A percentile compares a stretch with the other conserved stretches of the same genome.
These are phyloP conservation scores for Ahaetulla prasina DNA, from an alignment of 2,113 vertebrate genomes.

Conservation along the genomic window DNA sequence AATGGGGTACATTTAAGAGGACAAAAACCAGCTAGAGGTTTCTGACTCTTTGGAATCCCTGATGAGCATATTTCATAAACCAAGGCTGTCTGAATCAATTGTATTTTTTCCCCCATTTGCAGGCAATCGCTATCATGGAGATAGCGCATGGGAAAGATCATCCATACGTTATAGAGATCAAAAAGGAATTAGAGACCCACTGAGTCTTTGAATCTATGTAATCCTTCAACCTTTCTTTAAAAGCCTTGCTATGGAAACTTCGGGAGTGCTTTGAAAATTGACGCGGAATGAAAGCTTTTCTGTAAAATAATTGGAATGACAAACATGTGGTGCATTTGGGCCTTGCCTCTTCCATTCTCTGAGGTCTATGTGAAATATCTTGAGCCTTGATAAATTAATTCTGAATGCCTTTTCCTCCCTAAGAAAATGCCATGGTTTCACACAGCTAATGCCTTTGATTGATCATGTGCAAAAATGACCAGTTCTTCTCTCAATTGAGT, in stretches of 20 bases:
- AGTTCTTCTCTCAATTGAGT: conserved; percentile 28
- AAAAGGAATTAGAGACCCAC: conserved; percentile 79
- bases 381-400: conserved; percentile 14
- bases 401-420: conserved; percentile 25
- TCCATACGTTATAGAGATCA: conserved; percentile 82
- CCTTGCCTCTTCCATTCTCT: conserved; percentile 28
- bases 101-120: conserved; percentile 52
- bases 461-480: conserved; percentile 23
- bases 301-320: conserved; percentile 59
- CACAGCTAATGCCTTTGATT: conserved; percentile 26
- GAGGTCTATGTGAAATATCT: conserved; percentile 38
- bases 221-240: conserved; percentile 58
- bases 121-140: conserved; percentile 94
- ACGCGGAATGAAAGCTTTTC: conserved; percentile 45
- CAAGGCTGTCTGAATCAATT: conserved; percentile 66
- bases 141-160: conserved; percentile 92
- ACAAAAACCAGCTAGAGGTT: conserved; percentile 67
- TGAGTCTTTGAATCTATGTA: conserved; percentile 66
- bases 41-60: conserved; percentile 64
- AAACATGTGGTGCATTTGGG: conserved; percentile 45
- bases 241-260: conserved; percentile 58
- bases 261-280: conserved; percentile 46
- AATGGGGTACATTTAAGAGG: conserved; percentile 66
- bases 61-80: conserved; percentile 64
- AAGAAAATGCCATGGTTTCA: conserved; percentile 39